Evolutionary conservation across 2,888 invertebrate genomes (phyloP), one percentile per base, ranked within the genome.

Genomic region (Paralinhomoeus sp.): DNA sequence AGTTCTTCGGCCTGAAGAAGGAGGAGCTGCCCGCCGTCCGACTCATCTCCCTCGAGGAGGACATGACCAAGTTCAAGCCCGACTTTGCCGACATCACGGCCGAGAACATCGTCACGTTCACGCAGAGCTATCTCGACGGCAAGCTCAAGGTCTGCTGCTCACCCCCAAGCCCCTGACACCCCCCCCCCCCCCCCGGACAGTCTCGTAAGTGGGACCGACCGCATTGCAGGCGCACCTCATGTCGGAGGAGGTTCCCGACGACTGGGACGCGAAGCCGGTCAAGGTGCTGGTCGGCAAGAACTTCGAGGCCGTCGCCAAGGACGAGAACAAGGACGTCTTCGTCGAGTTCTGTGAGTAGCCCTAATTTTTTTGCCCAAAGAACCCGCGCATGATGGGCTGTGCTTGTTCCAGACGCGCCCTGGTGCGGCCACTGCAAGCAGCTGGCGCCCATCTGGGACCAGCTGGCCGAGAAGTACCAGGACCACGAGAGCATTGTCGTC

Each of bases 1-100:
- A 99, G 69, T 99, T 91, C 81, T 99, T 99, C 68, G 93, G 91
- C 56, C 78, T 93, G 75, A 81, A 79, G 70, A 80, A 81, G 65
- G 80, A 80, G n/a, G 84, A 69, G 34, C 58, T 63, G 37, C 70
- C 70, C 41, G 59, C 68, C 45, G 51, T 62, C 45, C 58, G 61
- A 55, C 72, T 97, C 51, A 93, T 97, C 65, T 79, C 78, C 51
- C 71, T 97, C 50, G 87, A 87, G 65, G 85, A 91, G 57, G 87
- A 89, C 64, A 89, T 91, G 87, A 78, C 80, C 62, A 91, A 91
- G 66, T 97, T 79, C 74, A 93, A 91, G 68, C 93, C 93, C 24
- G 64, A 64, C 47, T 57, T 57, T 47, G 72, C 75, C 42, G 74
- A 70, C 49, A 64, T 75, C 34, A 60, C 51, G 48, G 80, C 80